Evolutionary conservation across 2,888 invertebrate species (phyloP).

Genomic region (Helicoverpa assulta): DNA sequence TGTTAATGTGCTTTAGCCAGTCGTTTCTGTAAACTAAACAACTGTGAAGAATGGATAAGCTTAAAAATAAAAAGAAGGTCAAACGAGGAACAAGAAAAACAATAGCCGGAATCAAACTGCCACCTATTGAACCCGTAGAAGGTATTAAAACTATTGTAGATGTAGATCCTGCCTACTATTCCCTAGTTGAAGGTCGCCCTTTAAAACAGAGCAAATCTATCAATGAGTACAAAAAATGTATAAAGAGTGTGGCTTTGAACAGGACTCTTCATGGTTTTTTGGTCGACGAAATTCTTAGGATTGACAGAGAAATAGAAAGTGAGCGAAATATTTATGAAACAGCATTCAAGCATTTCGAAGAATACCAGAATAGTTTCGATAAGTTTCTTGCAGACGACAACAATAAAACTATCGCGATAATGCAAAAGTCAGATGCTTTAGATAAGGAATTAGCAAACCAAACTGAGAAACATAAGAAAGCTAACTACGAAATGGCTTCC

Average conservation of each 20-base stretch:
- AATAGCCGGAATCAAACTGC: slow-evolving; percentile 79
- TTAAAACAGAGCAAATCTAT: slow-evolving; percentile 89
- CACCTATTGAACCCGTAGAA: slow-evolving; percentile 77
- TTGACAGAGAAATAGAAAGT: slow-evolving; percentile 81
- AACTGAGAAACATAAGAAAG: slow-evolving; percentile 83
- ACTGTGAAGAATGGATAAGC: slow-evolving; percentile 48
- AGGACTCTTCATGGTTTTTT: slow-evolving; percentile 80
- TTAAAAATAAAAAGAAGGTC: slow-evolving; percentile 68
- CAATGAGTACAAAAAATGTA: slow-evolving; percentile 88
- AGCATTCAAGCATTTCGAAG: slow-evolving; percentile 81
- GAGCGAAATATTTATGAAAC: slow-evolving; percentile 80
- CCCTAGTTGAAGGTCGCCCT: slow-evolving; percentile 90
- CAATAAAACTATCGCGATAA: slow-evolving; percentile 85
- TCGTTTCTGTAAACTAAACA: slow-evolving; percentile 5
- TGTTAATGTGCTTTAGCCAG: slow-evolving; percentile 4
- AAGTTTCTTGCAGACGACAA: slow-evolving; percentile 86
- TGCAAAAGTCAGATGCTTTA: slow-evolving; percentile 84
- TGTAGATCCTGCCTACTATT: slow-evolving; percentile 91
- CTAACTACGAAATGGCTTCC: slow-evolving; percentile 81
- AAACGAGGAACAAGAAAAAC: slow-evolving; percentile 74
- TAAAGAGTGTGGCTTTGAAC: slow-evolving; percentile 83
- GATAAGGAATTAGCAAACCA: slow-evolving; percentile 80
- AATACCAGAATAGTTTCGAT: slow-evolving; percentile 85
- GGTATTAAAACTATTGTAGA: slow-evolving; percentile 89
- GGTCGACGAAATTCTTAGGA: slow-evolving; percentile 83